Conservation (phyloP, 2,113 vertebrate species). For the Pachycephala philippinensis region DNA sequence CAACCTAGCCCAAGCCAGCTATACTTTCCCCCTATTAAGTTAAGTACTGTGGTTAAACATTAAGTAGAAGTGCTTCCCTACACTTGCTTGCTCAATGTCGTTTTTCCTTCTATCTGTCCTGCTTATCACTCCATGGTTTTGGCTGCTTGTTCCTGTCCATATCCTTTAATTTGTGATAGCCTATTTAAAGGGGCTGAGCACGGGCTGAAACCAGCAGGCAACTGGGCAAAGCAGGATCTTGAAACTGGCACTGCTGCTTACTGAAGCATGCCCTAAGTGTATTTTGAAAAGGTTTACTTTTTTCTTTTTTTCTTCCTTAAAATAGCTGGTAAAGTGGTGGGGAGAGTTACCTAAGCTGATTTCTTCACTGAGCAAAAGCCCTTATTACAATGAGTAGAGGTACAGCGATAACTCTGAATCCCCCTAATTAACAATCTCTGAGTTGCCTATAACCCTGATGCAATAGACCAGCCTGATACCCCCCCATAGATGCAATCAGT, state of each 20-base stretch:
- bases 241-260: background rate
- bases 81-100: background rate
- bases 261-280: background rate
- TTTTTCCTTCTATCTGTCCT: background rate
- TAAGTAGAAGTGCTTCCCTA: background rate
- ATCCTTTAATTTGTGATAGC: background rate
- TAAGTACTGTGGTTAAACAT: slow-evolving; percentile 3
- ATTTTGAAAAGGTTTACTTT: background rate
- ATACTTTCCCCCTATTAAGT: background rate
- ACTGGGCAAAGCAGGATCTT: background rate
- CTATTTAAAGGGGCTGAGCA: background rate
- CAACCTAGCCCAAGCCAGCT: background rate
- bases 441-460: background rate
- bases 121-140: background rate
- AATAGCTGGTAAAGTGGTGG: background rate
- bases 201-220: background rate
- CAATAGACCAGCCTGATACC: background rate
- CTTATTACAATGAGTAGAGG: background rate
- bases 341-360: background rate
- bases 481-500: background rate
- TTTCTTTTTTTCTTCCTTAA: background rate
- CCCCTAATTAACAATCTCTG: background rate
- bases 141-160: background rate
- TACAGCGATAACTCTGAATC: background rate
- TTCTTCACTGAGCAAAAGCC: background rate